Evolutionary conservation across 2,113 vertebrate genomes (phyloP), one percentile per base, ranked within the genome.

Genomic region (Takifugu bimaculatus): DNA sequence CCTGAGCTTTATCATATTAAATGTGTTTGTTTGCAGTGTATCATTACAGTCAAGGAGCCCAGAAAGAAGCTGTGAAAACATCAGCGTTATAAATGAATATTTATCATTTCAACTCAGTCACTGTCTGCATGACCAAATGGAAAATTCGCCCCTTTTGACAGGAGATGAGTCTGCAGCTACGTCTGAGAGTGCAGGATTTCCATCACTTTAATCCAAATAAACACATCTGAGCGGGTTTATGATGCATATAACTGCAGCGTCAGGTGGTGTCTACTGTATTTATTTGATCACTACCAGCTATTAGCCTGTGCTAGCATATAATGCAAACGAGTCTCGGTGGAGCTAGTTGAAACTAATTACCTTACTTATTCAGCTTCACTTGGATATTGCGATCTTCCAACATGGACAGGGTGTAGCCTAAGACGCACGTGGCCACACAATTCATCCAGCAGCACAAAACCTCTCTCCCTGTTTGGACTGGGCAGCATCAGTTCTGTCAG

Each of bases 291-390:
- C 54, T 44, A 58, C 62, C 70, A 62, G 70, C 72, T 70, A 66
- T 78, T 72, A 70, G 60, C 43, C 63, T 44, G 71, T 39, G 63
- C 78, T 66, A 80, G 66, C 78, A 70, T 74, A 67, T 50, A 54
- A 51, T 77, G 67, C 68, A 72, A 81, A 80, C 63, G 58, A 71
- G 53, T 68, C 73, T 70, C 68, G 12, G 27, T 13, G 27, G 73
- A 70, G 57, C 63, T 43, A 3, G 59, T 5, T 66, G 68, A 70
- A 65, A 77, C 59, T 77, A 72, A 77, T 68, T 72, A 61, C 45
- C 57, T 72, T 68, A 81, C 77, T 81, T 77, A 75, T 72, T 68
- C 65, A 66, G 58, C 54, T 49, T 71, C 57, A 58, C 75, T 77
- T 81, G 66, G 70, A 79, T 77, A 70, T 76, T 75, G 47, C 75